Base-by-base conservation (phyloP, 2,888 invertebrate species). In the Rhingia rostrata region DNA sequence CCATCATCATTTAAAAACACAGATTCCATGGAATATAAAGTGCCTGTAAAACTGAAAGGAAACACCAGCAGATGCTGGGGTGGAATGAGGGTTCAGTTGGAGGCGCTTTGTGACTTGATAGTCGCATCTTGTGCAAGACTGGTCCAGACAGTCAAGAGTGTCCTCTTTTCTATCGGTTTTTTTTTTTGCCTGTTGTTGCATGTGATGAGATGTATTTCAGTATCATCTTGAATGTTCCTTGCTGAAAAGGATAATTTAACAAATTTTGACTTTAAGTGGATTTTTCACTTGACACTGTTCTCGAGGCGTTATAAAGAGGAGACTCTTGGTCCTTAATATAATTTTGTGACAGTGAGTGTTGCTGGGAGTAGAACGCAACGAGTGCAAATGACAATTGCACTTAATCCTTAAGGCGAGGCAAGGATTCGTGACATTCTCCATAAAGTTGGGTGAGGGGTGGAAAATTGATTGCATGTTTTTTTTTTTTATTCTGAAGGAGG, bases 221-320 rank as follows among this genome's bases (percentile, higher is more conserved):
- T 33, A 35, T 47, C 47, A 45, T 54, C 66, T 66, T 35, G 43
- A 33, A 54, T 66, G 33, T 54, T 43, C 37, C 22, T 56, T 22
- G 22, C n/a, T 54, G 9, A 41, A 39, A 54, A 12, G 49, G 70
- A 70, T 70, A 51, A 70, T 49, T 72, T 72, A 35, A 60, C 43
- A 43, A 41, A 43, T 54, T 72, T 61, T 61, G 72, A 53, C 53
- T 61, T 61, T 61, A 72, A 72, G 72, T 72, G 53, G 53, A 72
- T 43, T 43, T 53, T 61, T 51, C 35, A 61, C 72, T 72, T 72
- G 72, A 63, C 61, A 72, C 53, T 45, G 35, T 39, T 49, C 45
- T 12, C 37, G 32, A 12, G 51, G 7, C 12, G 32, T 4, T 10
- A 58, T 33, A 10, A 35, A 39, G 37, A 10, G 32, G 37, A 58